phyloP scores from a whole-genome alignment of 2,888 invertebrate species.

The Elgonia sp. region DNA sequence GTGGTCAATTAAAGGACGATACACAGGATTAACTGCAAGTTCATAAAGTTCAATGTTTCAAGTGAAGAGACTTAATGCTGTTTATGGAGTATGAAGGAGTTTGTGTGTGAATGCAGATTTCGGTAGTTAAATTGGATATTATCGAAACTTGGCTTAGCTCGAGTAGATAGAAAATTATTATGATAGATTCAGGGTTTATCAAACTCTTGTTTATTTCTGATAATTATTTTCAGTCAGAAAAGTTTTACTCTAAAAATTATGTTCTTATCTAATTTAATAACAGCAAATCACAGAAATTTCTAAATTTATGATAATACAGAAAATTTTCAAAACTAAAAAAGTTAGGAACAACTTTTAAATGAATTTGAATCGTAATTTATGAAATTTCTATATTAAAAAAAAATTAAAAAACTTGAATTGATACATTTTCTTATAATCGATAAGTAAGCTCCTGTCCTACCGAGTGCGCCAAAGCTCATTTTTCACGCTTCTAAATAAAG shows the following conservation, averaged over 20 bases:
- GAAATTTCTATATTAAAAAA: no score
- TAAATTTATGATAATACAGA: no score
- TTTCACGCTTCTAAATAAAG: background rate
- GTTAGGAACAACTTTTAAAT: no score
- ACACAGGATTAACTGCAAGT: slow-evolving; percentile 62
- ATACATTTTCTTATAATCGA: background rate
- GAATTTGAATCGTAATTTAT: no score
- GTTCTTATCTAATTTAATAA: no score
- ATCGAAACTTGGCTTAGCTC: slow-evolving; percentile 56
- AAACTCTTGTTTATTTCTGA: background rate
- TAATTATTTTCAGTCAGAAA: background rate
- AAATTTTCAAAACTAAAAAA: no score
- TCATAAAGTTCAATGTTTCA: slow-evolving; percentile 66
- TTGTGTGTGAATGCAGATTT: slow-evolving; percentile 70
- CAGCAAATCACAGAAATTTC: no score
- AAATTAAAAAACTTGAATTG: no score
- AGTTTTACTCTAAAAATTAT: no score
- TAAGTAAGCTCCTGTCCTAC: background rate
- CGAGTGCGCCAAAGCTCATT: background rate
- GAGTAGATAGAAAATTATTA: slow-evolving; percentile 56
- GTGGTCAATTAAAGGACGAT: slow-evolving; percentile 59
- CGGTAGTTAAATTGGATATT: slow-evolving; percentile 68
- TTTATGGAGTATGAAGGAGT: slow-evolving; percentile 64
- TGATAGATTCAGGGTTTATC: slow-evolving; percentile 31
- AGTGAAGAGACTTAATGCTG: slow-evolving; percentile 59